Percentiles rank a stretch among this genome's conserved stretches.
These are phyloP conservation scores for Gallinago media DNA, from an alignment of 2,113 vertebrate species.

Conservation along the genomic window DNA sequence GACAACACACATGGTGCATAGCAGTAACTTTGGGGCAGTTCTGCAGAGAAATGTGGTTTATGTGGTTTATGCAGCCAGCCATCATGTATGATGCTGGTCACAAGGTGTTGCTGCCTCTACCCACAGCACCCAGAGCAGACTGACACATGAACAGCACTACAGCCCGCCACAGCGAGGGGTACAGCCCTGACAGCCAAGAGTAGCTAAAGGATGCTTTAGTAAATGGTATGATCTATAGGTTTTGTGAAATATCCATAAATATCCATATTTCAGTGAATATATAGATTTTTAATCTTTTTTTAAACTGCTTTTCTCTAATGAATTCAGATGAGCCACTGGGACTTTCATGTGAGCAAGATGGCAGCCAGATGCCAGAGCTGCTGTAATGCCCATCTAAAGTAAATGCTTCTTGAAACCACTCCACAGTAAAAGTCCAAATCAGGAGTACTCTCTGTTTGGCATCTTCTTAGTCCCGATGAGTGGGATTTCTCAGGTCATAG, in stretches of 20 bases:
- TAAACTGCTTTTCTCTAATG: neutral
- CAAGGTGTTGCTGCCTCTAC: neutral
- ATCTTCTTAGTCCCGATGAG: neutral
- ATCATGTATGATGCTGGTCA: accelerated
- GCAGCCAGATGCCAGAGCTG: neutral
- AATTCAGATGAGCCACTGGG: neutral
- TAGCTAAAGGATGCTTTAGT: neutral
- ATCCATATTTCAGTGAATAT: accelerated
- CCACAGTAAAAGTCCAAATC: neutral
- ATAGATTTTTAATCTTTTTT: neutral
- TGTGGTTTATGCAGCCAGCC: neutral
- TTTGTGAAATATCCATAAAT: neutral
- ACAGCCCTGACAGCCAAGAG: neutral
- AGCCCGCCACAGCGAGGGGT: neutral
- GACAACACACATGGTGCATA: accelerated
- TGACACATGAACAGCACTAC: neutral
- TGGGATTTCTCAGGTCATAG: neutral
- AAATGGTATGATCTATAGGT: neutral
- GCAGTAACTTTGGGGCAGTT: neutral
- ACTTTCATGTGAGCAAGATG: neutral
- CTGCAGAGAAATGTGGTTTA: neutral
- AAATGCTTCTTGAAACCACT: neutral
- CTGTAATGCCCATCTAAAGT: neutral
- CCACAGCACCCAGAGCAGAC: accelerated
- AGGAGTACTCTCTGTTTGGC: neutral